Conservation (phyloP, 2,888 invertebrate genomes). For the Melipona beecheii region DNA sequence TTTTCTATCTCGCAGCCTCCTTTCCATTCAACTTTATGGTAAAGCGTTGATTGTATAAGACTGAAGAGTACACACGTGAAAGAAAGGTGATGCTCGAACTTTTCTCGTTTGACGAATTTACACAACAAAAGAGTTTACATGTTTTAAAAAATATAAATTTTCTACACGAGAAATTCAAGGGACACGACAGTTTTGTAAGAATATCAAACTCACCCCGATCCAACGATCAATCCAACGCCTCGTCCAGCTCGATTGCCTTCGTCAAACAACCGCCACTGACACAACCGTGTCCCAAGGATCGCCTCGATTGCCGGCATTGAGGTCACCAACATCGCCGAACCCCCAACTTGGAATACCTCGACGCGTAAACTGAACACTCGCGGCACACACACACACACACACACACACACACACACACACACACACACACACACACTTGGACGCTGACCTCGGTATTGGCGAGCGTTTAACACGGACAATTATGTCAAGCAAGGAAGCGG, state of each 20-base stretch:
- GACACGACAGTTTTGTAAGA: background rate
- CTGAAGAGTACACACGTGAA: background rate
- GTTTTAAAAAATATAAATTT: no score
- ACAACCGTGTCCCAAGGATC: conserved; percentile 4
- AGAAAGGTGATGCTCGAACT: background rate
- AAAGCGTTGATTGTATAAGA: background rate
- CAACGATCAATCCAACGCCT: conserved; percentile 22
- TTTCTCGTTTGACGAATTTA: no score
- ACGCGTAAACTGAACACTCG: background rate
- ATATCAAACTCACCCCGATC: conserved; percentile 15
- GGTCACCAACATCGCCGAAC: conserved; percentile 37
- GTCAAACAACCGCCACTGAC: background rate
- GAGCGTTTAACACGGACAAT: conserved; percentile 7
- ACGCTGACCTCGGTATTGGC: background rate
- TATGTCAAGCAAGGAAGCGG: background rate
- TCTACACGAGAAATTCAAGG: no score
- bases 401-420: no score
- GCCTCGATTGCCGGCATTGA: conserved; percentile 37
- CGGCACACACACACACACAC: no score
- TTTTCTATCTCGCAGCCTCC: background rate
- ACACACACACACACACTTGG: no score
- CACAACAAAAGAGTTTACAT: no score
- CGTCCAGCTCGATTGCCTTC: background rate
- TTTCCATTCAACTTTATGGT: background rate
- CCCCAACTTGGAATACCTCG: background rate